Conservation (phyloP, 2,888 invertebrate species). For the Drepana falcataria region DNA sequence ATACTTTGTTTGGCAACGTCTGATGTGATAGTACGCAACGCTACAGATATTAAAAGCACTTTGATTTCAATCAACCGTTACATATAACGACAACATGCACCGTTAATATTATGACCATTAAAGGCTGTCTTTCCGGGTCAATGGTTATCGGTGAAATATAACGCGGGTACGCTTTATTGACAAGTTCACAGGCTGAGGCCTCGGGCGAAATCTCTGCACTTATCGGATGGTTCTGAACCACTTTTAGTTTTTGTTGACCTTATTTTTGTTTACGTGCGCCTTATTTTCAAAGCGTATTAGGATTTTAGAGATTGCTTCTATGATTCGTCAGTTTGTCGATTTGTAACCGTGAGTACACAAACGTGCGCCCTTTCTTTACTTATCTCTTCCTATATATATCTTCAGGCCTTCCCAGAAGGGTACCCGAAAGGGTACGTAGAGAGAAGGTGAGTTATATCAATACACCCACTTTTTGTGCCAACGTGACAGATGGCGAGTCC, state of each 20-base stretch:
- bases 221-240: slow-evolving; percentile 9
- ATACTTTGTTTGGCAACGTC: no score
- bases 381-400: no score
- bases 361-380: no score
- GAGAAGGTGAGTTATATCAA: no score
- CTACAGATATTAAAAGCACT: neutral
- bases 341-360: no score
- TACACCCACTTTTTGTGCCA: no score
- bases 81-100: slow-evolving; percentile 4
- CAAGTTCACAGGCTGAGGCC: slow-evolving; percentile 26
- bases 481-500: no score
- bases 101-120: slow-evolving; percentile 20
- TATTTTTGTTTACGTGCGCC: slow-evolving; percentile 2
- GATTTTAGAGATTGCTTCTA: neutral
- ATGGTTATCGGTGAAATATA: slow-evolving; percentile 30
- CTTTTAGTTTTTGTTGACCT: slow-evolving; percentile 5
- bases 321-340: neutral
- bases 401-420: no score
- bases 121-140: slow-evolving; percentile 27
- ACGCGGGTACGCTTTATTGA: slow-evolving; percentile 32
- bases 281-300: neutral
- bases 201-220: slow-evolving; percentile 28
- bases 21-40: neutral
- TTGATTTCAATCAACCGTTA: slow-evolving; percentile 1
- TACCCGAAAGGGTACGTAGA: no score